Evolutionary conservation across 2,888 invertebrate species (phyloP), one percentile per base, ranked within the genome.

Genomic region (Podotricha telesiphe): DNA sequence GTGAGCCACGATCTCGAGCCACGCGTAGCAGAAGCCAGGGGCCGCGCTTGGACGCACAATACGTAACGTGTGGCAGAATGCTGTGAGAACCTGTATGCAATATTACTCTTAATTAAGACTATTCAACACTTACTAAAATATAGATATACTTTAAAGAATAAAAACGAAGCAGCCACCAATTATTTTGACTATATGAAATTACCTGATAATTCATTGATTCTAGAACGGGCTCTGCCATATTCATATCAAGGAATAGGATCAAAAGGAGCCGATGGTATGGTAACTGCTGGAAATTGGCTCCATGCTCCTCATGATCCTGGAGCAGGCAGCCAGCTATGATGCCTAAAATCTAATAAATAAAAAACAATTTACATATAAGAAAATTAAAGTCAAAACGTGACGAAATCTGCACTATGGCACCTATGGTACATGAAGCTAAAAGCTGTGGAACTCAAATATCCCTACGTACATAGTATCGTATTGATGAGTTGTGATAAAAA

Each of bases 1-100:
- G 88, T 99, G 99, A 0, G 99, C 98, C 50, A 99, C 97, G 58
- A 99, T 93, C 88, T 99, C 99, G 68, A 99, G 93, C 99, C 99
- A 99, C 2, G 99, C 98, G 87, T 98, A 99, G 68, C 98, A 97
- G 88, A 99, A 99, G 0, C 98, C 99, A 0, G 99, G 98, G 0
- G 98, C 98, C 78, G 98, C 96, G 56, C 96, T 95, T 11, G 99
- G 99, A 68, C 98, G 95, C 75, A 99, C 93, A 77, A 99, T 96
- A 82, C 99, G 98, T 76, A 99, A 94, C 0, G 98, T 98, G 89
- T 99, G 98, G 85, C 99, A 98, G 89, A 98, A 99, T 10, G 99
- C 98, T 19, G 98, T 98, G 61, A 99, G 94, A 77, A 98, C 96
- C 94, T 95, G 59, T 37, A 37, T 37, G 37, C 1, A 1, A 37